These are phyloP conservation scores for Coryphaenoides rupestris DNA, from an alignment of 2,113 vertebrate species.

Conservation along the genomic window DNA sequence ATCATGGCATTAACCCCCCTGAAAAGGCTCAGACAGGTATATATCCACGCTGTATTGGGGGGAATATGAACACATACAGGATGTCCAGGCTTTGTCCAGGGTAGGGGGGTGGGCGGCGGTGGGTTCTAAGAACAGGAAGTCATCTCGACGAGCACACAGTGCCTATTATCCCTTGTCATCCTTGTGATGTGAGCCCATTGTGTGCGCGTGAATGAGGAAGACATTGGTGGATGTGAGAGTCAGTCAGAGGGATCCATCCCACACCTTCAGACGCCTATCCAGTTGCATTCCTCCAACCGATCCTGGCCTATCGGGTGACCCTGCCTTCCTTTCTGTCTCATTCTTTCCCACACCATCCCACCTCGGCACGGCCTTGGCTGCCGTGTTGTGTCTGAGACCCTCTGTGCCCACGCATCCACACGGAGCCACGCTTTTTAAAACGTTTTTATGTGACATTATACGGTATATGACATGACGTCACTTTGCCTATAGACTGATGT, in stretches of 20 bases:
- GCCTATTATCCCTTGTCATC: slow-evolving; percentile 36
- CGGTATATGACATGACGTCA: no score
- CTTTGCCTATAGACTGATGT: no score
- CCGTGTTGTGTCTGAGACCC: neutral
- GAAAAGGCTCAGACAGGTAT: no score
- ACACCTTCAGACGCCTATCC: slow-evolving; percentile 56
- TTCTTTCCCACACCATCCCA: slow-evolving; percentile 58
- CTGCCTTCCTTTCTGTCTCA: slow-evolving; percentile 48
- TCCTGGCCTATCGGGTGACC: slow-evolving; percentile 55
- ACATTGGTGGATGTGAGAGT: slow-evolving; percentile 51
- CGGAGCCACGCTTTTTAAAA: no score
- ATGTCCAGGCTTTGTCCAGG: neutral
- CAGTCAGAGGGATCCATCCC: slow-evolving; percentile 46
- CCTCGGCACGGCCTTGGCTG: slow-evolving; percentile 27
- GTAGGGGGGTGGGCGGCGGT: neutral
- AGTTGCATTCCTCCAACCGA: slow-evolving; percentile 58
- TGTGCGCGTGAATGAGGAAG: slow-evolving; percentile 58
- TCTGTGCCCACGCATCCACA: slow-evolving; percentile 13
- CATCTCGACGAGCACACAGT: slow-evolving; percentile 58
- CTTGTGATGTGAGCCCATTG: slow-evolving; percentile 55
- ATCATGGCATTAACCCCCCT: no score
- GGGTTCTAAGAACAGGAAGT: neutral
- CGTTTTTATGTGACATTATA: no score
- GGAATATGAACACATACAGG: neutral
- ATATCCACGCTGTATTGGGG: no score